Percentiles rank a stretch among this genome's conserved stretches.
Evolutionary conservation across 2,113 vertebrate species (phyloP).

Genomic region (Hirundichthys speculiger): DNA sequence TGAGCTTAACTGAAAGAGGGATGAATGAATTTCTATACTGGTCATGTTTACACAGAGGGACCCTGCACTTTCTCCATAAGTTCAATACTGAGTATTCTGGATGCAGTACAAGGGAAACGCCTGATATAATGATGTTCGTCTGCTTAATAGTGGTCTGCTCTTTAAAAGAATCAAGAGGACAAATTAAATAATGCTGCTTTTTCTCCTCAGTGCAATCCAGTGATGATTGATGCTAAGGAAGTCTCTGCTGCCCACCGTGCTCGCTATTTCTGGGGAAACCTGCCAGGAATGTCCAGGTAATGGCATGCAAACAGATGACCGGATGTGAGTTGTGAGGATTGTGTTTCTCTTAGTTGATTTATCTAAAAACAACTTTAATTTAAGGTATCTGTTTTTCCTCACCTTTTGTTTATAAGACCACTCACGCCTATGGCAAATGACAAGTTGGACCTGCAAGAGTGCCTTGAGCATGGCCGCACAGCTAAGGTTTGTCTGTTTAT

Average conservation of each 20-base stretch:
- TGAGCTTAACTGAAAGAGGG: too few relatives aligned
- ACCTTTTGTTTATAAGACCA: slow-evolving; percentile 78
- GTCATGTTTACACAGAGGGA: too few relatives aligned
- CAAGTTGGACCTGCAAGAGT: slow-evolving; percentile 95
- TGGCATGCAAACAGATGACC: slow-evolving; percentile 4
- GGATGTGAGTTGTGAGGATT: too few relatives aligned
- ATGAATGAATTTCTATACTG: too few relatives aligned
- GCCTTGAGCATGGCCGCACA: slow-evolving; percentile 95
- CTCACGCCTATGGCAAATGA: slow-evolving; percentile 91
- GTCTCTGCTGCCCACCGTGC: slow-evolving; percentile 96
- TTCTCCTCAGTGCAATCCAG: slow-evolving; percentile 88
- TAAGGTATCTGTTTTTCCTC: not conserved
- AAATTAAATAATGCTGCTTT: not conserved
- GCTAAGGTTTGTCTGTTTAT: slow-evolving; percentile 86
- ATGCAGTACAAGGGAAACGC: too few relatives aligned
- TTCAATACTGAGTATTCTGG: too few relatives aligned
- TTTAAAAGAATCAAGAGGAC: too few relatives aligned
- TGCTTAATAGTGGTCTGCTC: too few relatives aligned
- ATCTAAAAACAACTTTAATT: not conserved
- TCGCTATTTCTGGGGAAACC: slow-evolving; percentile 98
- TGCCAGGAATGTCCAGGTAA: slow-evolving; percentile 97
- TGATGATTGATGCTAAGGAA: slow-evolving; percentile 98
- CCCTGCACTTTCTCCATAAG: too few relatives aligned
- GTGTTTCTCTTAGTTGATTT: too few relatives aligned
- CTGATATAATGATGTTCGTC: too few relatives aligned